Conservation (phyloP, 2,888 invertebrate genomes). For the Drymonia ruficornis region DNA sequence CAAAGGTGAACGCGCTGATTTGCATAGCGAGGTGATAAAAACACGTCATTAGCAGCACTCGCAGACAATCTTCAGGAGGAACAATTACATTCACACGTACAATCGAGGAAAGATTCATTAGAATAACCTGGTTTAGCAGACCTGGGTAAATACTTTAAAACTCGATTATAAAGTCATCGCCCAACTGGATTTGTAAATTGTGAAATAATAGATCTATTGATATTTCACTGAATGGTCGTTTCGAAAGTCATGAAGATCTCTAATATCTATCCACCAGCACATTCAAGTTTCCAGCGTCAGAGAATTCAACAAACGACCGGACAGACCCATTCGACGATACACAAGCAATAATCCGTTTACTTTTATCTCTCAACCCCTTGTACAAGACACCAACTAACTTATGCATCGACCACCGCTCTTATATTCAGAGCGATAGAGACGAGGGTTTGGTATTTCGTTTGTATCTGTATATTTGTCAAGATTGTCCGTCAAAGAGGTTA, state of each 20-base stretch:
- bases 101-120: neutral
- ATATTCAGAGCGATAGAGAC: conserved; percentile 29
- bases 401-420: conserved; percentile 22
- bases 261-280: conserved; percentile 12
- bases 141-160: no score
- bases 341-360: conserved; percentile 81
- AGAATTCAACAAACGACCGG: conserved; percentile 51
- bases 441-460: conserved; percentile 14
- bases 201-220: neutral
- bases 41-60: conserved; percentile 34
- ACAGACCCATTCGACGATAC: conserved; percentile 68
- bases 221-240: no score
- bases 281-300: conserved; percentile 26
- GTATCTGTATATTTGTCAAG: conserved; percentile 30
- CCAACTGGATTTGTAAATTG: no score
- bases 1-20: conserved; percentile 52
- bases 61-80: neutral
- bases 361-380: conserved; percentile 78
- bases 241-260: neutral
- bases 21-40: conserved; percentile 55
- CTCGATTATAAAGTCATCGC: no score
- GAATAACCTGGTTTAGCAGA: neutral
- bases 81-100: conserved; percentile 14
- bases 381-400: conserved; percentile 47
- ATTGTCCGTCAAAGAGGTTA: conserved; percentile 80